Evolutionary conservation across 2,888 invertebrate genomes (phyloP).

Genomic region (Synanthedon andrenaeformis): DNA sequence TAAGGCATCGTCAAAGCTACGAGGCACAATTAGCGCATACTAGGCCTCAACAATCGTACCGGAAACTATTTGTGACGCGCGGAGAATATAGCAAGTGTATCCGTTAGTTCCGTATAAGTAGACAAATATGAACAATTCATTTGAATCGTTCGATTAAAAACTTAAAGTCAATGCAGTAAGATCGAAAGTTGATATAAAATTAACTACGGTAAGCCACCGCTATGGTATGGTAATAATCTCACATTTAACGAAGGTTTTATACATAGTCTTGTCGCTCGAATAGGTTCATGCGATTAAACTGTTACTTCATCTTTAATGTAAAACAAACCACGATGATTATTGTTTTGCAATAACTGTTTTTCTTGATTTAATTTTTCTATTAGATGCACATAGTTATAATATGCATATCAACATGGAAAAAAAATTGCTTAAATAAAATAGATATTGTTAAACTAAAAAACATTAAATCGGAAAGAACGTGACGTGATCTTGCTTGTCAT

Average conservation of each 20-base stretch:
- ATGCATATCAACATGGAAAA: too few species aligned
- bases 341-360: too few species aligned
- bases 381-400: too few species aligned
- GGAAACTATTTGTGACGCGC: conserved; percentile 51
- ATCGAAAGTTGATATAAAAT: background rate
- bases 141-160: background rate
- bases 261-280: background rate
- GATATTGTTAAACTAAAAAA: too few species aligned
- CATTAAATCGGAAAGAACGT: too few species aligned
- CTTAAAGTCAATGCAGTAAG: background rate
- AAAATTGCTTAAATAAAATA: too few species aligned
- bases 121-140: conserved; percentile 11
- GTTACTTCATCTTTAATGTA: background rate
- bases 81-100: conserved; percentile 40
- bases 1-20: conserved; percentile 18
- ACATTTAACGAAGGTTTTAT: background rate
- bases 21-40: conserved; percentile 41
- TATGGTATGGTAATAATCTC: conserved; percentile 4
- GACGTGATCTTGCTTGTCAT: too few species aligned
- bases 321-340: background rate
- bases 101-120: conserved; percentile 50
- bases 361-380: too few species aligned
- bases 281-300: background rate
- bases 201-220: conserved; percentile 7
- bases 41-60: conserved; percentile 38